phyloP scores from a whole-genome alignment of 2,888 invertebrate species.

The Epirrita christyi region DNA sequence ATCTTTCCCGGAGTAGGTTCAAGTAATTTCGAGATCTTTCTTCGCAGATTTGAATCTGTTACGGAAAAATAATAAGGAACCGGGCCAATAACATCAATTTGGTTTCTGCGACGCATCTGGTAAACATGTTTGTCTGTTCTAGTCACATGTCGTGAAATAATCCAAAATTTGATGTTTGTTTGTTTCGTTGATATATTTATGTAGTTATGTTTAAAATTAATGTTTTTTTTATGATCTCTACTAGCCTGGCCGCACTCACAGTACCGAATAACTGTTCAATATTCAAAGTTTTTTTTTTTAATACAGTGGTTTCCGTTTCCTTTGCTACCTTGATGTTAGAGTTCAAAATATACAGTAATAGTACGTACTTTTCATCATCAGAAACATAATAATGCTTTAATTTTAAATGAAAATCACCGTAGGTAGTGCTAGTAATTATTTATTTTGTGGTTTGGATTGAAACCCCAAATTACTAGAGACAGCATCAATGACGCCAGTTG shows the following conservation, averaged over 20 bases:
- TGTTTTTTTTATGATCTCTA: no score
- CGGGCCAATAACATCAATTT: constrained; percentile 56
- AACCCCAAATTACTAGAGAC: constrained; percentile 5
- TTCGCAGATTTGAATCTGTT: constrained; percentile 36
- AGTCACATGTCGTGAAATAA: background rate
- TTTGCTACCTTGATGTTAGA: no score
- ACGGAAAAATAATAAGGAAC: constrained; percentile 52
- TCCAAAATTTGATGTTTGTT: background rate
- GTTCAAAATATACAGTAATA: no score
- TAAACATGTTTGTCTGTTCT: constrained; percentile 69
- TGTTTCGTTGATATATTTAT: no score
- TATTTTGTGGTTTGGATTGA: background rate
- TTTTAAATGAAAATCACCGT: no score
- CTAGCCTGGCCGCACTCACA: no score
- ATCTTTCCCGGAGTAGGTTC: constrained; percentile 12
- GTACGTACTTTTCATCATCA: no score
- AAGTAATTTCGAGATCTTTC: constrained; percentile 10
- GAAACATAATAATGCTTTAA: no score
- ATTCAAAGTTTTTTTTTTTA: no score
- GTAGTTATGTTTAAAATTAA: no score
- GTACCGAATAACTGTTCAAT: no score
- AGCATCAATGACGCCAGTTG: constrained; percentile 3
- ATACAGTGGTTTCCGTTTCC: no score
- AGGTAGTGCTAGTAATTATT: background rate
- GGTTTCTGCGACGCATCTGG: constrained; percentile 33